Base-by-base conservation (phyloP, 2,113 vertebrate genomes). In the Oreochromis spilurus region DNA sequence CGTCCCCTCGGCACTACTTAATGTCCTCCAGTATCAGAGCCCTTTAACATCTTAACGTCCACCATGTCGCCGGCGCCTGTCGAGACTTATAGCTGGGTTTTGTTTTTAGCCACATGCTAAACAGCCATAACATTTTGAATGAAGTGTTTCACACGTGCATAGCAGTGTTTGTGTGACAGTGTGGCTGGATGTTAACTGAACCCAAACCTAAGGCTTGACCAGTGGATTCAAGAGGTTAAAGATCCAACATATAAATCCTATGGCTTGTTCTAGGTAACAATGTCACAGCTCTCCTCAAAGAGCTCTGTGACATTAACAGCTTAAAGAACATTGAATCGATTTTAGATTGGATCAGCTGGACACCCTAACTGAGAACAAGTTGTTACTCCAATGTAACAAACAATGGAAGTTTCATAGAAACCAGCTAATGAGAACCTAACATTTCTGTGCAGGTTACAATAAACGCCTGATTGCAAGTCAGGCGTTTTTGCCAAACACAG, bases 321-420 rank as follows among this genome's bases (percentile, higher is more conserved):
- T 19, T 24, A 6, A 53, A 57, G 79, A 26, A 11, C 17, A 48
- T 31, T 36, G 7, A 13, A 54, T 17, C 55, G 60, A 75, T 48
- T 87, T 57, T 26, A 80, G 65, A 53, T 24, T 7, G 6, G n/a
- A 60, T 85, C 83, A 82, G 26, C 21, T 62, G 48, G 72, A 90
- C 87, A 88, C 79, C 72, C 26, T 1, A 21, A 36, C 1, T 83
- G 79, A 83, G 92, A 91, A 88, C 90, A 45, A 77, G 45, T 89
- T 96, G 94, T 93, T 96, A 96, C 92, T 84, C 16, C 3, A 94
- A 96, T 13, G 96, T 97, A 97, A 96, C 97, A 96, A 97, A 97
- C 96, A 91, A 79, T 94, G 92, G 96, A 97, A 97, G 97, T 97
- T 97, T 98, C 97, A 97, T 29, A 97, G 97, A 98, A 98, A 98